phyloP scores from a whole-genome alignment of 2,113 vertebrate genomes.

The Amblyornis subalaris region DNA sequence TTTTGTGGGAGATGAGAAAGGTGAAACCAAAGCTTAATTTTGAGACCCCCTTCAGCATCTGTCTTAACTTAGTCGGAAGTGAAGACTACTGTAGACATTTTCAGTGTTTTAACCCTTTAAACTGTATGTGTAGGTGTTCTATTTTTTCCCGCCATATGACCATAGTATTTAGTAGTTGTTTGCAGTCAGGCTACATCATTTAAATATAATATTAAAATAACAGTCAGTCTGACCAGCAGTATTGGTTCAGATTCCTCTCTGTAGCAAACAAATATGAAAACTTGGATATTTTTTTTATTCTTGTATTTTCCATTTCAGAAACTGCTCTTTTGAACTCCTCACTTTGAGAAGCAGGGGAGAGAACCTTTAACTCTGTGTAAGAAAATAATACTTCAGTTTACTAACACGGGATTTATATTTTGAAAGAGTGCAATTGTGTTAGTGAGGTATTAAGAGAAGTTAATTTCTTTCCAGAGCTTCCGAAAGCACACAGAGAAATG shows the following conservation, averaged over 20 bases:
- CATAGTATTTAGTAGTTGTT: not conserved
- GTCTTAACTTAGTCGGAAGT: not conserved
- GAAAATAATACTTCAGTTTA: not conserved
- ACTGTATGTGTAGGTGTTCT: not conserved
- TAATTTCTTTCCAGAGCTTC: slow-evolving; percentile 30
- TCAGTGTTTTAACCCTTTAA: slow-evolving; percentile 9
- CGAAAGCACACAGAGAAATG: slow-evolving; percentile 29
- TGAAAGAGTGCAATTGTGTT: slow-evolving; percentile 2
- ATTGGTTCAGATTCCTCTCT: not conserved
- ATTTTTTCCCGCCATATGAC: not conserved
- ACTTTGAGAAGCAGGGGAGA: not conserved
- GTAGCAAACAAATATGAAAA: not conserved
- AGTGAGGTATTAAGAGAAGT: slow-evolving; percentile 11
- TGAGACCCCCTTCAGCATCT: not conserved
- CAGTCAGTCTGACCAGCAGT: not conserved
- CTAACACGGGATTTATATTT: not conserved
- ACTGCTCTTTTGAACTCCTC: not conserved
- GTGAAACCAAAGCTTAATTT: slow-evolving; percentile 45
- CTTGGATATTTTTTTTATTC: not conserved
- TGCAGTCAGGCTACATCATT: not conserved
- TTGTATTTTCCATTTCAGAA: slow-evolving; percentile 38
- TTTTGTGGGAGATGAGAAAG: not conserved
- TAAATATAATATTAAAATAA: not conserved
- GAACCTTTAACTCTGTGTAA: not conserved
- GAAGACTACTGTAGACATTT: not conserved